Conservation (phyloP, 2,888 invertebrate species). For the Anodontia alba region DNA sequence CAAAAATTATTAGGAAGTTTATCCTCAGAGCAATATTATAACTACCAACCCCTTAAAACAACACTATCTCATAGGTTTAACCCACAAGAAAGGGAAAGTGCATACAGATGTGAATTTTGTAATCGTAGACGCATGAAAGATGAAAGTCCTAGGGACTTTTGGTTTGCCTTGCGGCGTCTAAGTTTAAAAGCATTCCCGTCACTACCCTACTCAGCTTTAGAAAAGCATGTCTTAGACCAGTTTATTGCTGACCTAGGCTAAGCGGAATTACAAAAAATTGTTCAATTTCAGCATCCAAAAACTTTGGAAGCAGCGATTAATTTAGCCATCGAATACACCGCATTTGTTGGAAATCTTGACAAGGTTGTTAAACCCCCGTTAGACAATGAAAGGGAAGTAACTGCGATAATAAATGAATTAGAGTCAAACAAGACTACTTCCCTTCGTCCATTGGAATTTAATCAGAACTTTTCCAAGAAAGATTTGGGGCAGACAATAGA, state of each 20-base stretch:
- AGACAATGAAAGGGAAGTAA: no score
- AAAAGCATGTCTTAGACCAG: conserved; percentile 44
- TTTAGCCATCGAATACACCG: conserved; percentile 44
- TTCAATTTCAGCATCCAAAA: conserved; percentile 49
- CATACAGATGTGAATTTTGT: conserved; percentile 48
- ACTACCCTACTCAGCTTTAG: conserved; percentile 25
- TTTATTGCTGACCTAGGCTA: conserved; percentile 44
- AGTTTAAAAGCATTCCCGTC: conserved; percentile 47
- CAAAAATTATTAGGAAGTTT: conserved; percentile 29
- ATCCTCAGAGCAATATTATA: neutral
- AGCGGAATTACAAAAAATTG: conserved; percentile 41
- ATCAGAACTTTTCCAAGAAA: neutral
- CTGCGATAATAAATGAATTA: no score
- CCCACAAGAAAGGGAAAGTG: conserved; percentile 46
- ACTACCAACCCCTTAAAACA: conserved; percentile 26
- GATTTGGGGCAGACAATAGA: neutral
- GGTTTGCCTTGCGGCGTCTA: conserved; percentile 41
- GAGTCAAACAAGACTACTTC: neutral
- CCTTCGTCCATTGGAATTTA: neutral
- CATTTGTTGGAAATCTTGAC: conserved; percentile 34
- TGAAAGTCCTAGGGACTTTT: conserved; percentile 47
- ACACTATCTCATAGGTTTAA: conserved; percentile 40
- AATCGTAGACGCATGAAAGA: conserved; percentile 33
- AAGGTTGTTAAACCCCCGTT: conserved; percentile 26
- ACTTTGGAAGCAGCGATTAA: conserved; percentile 44